These are phyloP conservation scores for Agonopterix subpropinquella DNA, from an alignment of 2,888 invertebrate species.

Conservation along the genomic window DNA sequence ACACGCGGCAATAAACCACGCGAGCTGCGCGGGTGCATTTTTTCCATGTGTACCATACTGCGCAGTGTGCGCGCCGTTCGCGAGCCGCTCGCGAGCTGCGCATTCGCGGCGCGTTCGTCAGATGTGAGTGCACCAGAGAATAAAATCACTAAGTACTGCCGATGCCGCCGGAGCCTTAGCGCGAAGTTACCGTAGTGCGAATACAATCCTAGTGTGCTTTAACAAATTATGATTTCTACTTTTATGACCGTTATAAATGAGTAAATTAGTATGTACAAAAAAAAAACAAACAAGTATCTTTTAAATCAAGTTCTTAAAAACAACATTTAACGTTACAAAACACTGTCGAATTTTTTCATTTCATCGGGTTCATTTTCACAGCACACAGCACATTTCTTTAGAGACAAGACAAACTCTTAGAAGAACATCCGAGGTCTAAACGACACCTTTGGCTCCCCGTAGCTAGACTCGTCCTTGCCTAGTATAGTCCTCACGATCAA, in stretches of 20 bases:
- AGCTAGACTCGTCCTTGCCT: constrained; percentile 52
- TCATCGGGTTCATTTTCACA: constrained; percentile 14
- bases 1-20: no score
- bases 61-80: no score
- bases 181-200: no score
- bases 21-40: no score
- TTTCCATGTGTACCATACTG: no score
- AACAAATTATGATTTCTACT: no score
- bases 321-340: constrained; percentile 7
- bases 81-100: no score
- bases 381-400: constrained; percentile 13
- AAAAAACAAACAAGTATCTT: not conserved
- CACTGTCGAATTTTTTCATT: constrained; percentile 21
- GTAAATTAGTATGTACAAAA: not conserved
- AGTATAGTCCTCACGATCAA: constrained; percentile 49
- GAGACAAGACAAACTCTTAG: constrained; percentile 18
- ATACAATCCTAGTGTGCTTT: no score
- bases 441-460: constrained; percentile 36
- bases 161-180: no score
- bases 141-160: no score
- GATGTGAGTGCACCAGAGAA: no score
- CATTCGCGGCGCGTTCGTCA: no score
- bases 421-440: constrained; percentile 46
- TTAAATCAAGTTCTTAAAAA: not conserved
- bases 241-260: not conserved